A percentile compares a stretch with the other conserved stretches of the same genome.
Conservation (phyloP, 2,888 invertebrate genomes). For the Lydus trimaculatus region DNA sequence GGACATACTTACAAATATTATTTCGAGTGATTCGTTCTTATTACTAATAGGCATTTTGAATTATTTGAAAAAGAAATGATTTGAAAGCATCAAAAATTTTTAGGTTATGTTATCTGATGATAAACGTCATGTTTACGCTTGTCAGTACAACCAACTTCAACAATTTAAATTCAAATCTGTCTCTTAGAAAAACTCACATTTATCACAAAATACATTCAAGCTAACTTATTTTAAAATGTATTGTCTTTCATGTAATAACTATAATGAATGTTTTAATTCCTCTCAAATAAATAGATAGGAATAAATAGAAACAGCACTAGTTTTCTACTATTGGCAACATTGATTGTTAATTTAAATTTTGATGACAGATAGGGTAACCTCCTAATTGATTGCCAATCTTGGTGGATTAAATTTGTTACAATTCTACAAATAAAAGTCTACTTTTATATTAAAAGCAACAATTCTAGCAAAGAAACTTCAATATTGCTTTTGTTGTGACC, state of each 20-base stretch:
- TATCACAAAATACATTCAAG: neutral
- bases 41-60: conserved; percentile 12
- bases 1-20: conserved; percentile 46
- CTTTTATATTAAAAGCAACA: neutral
- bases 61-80: conserved; percentile 7
- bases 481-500: too few relatives aligned
- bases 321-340: neutral
- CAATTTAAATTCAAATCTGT: neutral
- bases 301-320: neutral
- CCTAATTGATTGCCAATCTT: neutral
- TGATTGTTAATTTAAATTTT: neutral
- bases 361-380: too few relatives aligned
- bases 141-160: neutral
- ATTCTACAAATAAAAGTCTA: neutral
- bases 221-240: neutral
- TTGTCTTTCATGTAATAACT: neutral
- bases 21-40: conserved; percentile 39
- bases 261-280: neutral
- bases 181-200: neutral
- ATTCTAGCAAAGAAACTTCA: too few relatives aligned
- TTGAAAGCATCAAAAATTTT: neutral
- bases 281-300: neutral
- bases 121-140: neutral
- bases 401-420: neutral
- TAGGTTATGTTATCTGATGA: neutral